Base-by-base conservation (phyloP, 1,140 invertebrate species). In the Rhopalosiphum maidis region DNA sequence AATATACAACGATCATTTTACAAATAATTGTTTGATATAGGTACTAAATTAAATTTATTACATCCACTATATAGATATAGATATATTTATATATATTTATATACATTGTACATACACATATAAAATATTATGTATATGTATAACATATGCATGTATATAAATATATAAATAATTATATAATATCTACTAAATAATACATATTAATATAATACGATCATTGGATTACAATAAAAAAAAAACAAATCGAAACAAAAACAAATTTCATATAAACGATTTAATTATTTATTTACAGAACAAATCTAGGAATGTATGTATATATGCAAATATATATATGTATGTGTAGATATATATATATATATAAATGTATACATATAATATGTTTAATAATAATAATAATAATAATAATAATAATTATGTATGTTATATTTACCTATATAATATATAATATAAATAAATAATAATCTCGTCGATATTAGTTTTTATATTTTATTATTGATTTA, bases 231-330 rank as follows among this genome's bases (percentile, higher is more conserved):
- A 92, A 92, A 91, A 91, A 83, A 88, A 88, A 85, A 43, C 37
- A 88, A 85, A 89, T 86, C 21, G 35, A 93, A 93, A 93, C 91
- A 55, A 86, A 92, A 93, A 93, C 91, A 86, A 93, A 93, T 85
- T 21, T 77, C 51, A 85, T 93, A 93, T 86, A 93, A 93, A 93
- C 51, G 35, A 93, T 93, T 93, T 54, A 93, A 93, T 93, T 93
- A 93, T 93, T 93, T 93, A 93, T 93, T 93, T 93, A 93, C 91
- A 93, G 82, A 93, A 93, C 91, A 93, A 93, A 54, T 85, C 82
- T 93, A 93, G 82, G 91, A 93, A 93, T 93, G 91, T 86, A 93
- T 85, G 60, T 77, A 51, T 37, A 23, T 77, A 77, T 68, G 60
- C 30, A 68, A 30, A 68, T 68, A 77, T 77, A 77, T 77, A 68